Evolutionary conservation across 2,797 vertebrate genomes (phyloP).

Genomic region (Malacoctenus gilli): DNA sequence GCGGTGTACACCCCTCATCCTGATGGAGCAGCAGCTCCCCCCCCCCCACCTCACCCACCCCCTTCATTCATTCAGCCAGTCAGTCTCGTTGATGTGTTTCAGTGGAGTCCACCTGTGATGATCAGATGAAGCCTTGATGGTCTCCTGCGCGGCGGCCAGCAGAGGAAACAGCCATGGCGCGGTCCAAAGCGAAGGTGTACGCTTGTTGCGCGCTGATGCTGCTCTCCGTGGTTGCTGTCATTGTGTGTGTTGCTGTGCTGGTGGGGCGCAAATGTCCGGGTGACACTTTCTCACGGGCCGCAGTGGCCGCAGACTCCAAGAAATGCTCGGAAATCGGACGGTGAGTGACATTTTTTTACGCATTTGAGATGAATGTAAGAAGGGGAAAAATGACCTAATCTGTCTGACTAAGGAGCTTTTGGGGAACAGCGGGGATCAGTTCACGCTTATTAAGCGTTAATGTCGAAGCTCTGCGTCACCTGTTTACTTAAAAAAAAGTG

Average conservation of each 20-base stretch:
- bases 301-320: conserved; percentile 78
- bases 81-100: background rate
- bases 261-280: conserved; percentile 43
- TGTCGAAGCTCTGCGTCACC: too few relatives aligned
- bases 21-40: background rate
- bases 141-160: background rate
- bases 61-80: background rate
- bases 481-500: too few relatives aligned
- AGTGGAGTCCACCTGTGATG: background rate
- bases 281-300: conserved; percentile 58
- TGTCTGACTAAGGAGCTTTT: too few relatives aligned
- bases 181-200: conserved; percentile 54
- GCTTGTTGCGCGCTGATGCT: conserved; percentile 49
- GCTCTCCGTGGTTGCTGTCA: conserved; percentile 21
- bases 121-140: background rate
- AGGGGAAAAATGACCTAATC: too few relatives aligned
- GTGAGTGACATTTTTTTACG: conserved; percentile 58
- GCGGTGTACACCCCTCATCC: background rate
- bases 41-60: too few relatives aligned
- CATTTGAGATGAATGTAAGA: too few relatives aligned
- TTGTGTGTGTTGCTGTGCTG: conserved; percentile 41
- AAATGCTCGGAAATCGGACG: conserved; percentile 77
- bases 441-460: too few relatives aligned
- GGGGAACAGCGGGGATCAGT: too few relatives aligned
- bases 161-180: conserved; percentile 47